Percentiles rank a stretch among this genome's conserved stretches.
These are phyloP conservation scores for Maylandia zebra DNA, from an alignment of 2,113 vertebrate genomes.

Conservation along the genomic window DNA sequence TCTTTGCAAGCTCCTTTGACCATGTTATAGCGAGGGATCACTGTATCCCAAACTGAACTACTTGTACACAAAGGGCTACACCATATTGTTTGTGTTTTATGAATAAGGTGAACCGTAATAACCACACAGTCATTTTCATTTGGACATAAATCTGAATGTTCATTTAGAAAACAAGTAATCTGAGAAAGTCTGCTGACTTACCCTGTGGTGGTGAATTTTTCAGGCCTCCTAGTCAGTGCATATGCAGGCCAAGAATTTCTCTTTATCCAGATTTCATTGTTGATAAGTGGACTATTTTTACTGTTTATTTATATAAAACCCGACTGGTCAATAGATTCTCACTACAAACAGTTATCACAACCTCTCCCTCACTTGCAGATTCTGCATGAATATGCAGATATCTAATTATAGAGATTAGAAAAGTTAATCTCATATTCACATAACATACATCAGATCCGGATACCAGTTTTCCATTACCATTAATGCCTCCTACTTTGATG, in stretches of 20 bases:
- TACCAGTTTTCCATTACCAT: not conserved
- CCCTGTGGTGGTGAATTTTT: not conserved
- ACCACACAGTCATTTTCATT: not conserved
- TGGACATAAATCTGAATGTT: not conserved
- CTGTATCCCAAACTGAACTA: not conserved
- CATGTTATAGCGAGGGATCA: not conserved
- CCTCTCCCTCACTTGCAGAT: not conserved
- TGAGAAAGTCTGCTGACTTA: not conserved
- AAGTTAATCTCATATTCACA: not conserved
- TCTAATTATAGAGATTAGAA: not conserved
- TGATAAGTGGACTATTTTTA: not conserved
- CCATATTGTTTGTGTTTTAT: not conserved
- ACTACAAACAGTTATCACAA: not conserved
- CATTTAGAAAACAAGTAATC: not conserved
- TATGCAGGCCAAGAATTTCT: not conserved
- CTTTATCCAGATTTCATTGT: not conserved
- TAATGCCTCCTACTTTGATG: conserved; percentile 38
- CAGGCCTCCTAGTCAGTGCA: not conserved
- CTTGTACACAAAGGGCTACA: not conserved
- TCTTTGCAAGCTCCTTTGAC: too few relatives aligned
- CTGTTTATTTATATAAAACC: not conserved
- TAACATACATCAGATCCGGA: conserved; percentile 15
- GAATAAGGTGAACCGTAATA: not conserved
- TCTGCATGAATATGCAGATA: not conserved
- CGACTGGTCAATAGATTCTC: not conserved